Evolutionary conservation across 1,140 invertebrate species (phyloP).

Genomic region (Pseudomyrmex flavicornis): DNA sequence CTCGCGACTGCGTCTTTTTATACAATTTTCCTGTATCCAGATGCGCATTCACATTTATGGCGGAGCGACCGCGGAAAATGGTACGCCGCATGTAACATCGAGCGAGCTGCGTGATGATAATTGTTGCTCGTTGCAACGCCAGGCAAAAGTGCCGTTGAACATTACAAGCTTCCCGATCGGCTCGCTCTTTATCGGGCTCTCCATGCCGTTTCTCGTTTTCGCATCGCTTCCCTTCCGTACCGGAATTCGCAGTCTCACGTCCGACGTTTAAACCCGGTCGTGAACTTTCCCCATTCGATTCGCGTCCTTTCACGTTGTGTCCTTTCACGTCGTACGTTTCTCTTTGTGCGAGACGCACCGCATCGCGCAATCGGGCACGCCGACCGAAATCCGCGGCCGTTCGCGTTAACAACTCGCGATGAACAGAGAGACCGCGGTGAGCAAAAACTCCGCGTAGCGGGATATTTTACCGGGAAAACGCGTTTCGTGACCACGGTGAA

Average conservation of each 20-base stretch:
- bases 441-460: constrained; percentile 36
- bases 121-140: constrained; percentile 76
- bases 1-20: neutral
- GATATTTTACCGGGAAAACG: neutral
- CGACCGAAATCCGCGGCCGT: constrained; percentile 71
- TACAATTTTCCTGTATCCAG: constrained; percentile 38
- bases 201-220: constrained; percentile 33
- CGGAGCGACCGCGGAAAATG: constrained; percentile 64
- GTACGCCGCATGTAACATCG: constrained; percentile 60
- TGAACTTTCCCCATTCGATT: constrained; percentile 48
- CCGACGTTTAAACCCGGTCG: constrained; percentile 8
- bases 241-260: neutral
- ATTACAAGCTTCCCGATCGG: constrained; percentile 63
- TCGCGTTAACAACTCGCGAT: constrained; percentile 42
- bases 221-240: neutral
- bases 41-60: constrained; percentile 12
- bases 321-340: constrained; percentile 41
- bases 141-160: constrained; percentile 68
- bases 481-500: neutral
- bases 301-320: constrained; percentile 6
- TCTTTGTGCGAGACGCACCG: constrained; percentile 57
- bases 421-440: neutral
- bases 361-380: constrained; percentile 58
- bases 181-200: constrained; percentile 38
- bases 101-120: constrained; percentile 69